A percentile compares a stretch with the other conserved stretches of the same genome.
phyloP scores from a whole-genome alignment of 2,888 invertebrate genomes.

The Oasisia sp. region DNA sequence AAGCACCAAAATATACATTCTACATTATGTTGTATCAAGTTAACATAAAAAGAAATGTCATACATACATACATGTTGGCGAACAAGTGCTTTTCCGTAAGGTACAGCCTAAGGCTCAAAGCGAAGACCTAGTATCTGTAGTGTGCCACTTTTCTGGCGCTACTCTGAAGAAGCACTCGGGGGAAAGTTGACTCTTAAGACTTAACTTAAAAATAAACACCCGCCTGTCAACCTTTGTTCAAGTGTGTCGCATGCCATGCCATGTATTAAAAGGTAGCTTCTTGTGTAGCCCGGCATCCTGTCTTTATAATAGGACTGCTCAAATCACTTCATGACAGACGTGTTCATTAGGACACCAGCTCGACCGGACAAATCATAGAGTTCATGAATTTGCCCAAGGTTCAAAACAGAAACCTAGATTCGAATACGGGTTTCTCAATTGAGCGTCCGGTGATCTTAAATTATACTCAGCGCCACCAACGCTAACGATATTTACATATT shows the following conservation, averaged over 20 bases:
- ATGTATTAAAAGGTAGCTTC: background rate
- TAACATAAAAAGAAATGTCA: background rate
- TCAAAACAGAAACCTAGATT: no score
- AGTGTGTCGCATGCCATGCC: background rate
- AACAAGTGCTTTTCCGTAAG: background rate
- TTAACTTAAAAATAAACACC: background rate
- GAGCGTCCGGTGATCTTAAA: no score
- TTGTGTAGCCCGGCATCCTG: no score
- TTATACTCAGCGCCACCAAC: no score
- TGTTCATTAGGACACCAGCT: no score
- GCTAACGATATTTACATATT: no score
- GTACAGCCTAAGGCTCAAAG: background rate
- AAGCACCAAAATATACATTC: no score
- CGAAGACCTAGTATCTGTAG: background rate
- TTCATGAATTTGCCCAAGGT: no score
- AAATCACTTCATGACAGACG: no score
- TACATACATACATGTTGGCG: background rate
- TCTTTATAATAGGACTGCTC: no score
- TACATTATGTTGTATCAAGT: background rate
- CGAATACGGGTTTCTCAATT: no score
- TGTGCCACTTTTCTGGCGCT: background rate
- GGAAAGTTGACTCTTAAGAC: background rate
- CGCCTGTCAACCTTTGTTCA: background rate
- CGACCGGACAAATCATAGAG: no score
- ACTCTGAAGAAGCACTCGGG: background rate